phyloP scores from a whole-genome alignment of 2,888 invertebrate species.

The Ypsolopha sequella region DNA sequence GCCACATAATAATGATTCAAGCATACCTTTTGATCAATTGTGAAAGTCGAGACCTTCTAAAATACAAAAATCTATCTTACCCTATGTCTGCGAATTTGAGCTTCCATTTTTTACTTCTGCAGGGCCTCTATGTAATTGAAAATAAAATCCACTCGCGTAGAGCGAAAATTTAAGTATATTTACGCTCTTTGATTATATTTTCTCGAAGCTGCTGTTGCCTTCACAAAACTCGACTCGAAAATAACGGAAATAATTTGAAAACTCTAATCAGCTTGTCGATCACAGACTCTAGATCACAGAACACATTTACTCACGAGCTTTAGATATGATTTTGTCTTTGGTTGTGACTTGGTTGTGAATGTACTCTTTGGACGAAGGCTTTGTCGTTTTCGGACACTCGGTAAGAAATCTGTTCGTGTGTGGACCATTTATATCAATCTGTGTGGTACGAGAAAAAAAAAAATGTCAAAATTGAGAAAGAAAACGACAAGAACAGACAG shows the following conservation, averaged over 20 bases:
- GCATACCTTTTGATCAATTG: neutral
- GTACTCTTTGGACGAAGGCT: no score
- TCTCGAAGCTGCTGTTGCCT: neutral
- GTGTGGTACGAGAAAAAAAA: no score
- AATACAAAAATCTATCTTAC: slow-evolving; percentile 22
- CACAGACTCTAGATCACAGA: slow-evolving; percentile 2
- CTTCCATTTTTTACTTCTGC: slow-evolving; percentile 8
- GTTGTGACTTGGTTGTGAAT: no score
- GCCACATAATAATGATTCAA: slow-evolving; percentile 1
- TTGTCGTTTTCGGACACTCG: no score
- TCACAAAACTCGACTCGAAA: slow-evolving; percentile 9
- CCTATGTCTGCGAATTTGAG: slow-evolving; percentile 38
- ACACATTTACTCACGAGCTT: no score
- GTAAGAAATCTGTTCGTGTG: no score
- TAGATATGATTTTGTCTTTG: no score
- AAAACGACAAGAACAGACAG: no score
- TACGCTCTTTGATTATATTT: neutral
- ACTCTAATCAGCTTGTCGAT: slow-evolving; percentile 4
- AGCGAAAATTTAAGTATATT: neutral
- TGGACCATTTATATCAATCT: no score
- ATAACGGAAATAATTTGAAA: slow-evolving; percentile 15
- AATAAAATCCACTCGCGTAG: neutral
- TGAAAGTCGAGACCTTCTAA: slow-evolving; percentile 1
- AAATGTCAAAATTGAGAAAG: no score
- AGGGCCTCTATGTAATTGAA: neutral